Conservation (phyloP, 2,113 vertebrate species). For the Coreoperca whiteheadi region DNA sequence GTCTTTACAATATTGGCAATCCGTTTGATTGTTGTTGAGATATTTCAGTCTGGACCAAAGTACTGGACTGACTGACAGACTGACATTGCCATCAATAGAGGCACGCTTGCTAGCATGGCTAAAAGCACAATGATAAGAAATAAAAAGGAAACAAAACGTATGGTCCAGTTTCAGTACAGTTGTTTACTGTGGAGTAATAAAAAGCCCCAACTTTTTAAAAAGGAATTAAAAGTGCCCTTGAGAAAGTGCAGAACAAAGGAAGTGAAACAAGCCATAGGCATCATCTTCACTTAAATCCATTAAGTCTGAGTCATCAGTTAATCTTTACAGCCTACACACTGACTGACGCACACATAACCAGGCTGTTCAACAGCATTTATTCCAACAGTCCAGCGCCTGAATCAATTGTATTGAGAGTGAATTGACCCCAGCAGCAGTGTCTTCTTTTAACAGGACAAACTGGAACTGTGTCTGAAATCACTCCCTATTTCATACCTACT, state of each 20-base stretch:
- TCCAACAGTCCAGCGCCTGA: background rate
- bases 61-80: no score
- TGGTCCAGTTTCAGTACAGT: background rate
- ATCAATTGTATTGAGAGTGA: background rate
- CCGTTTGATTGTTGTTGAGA: background rate
- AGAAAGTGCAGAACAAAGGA: slow-evolving; percentile 12
- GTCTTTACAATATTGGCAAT: background rate
- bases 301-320: slow-evolving; percentile 14
- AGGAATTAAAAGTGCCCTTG: background rate
- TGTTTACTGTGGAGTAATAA: background rate
- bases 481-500: background rate
- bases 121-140: no score
- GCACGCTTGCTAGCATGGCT: no score
- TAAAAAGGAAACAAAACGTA: background rate
- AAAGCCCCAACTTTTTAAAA: background rate
- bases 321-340: slow-evolving; percentile 4
- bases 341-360: slow-evolving; percentile 9
- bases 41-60: no score
- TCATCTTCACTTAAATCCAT: background rate
- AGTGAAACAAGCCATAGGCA: background rate
- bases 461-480: no score
- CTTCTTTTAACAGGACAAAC: background rate
- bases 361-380: background rate
- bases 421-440: slow-evolving; percentile 5
- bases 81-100: no score